phyloP scores from a whole-genome alignment of 2,888 invertebrate genomes.

The Selenia dentaria region DNA sequence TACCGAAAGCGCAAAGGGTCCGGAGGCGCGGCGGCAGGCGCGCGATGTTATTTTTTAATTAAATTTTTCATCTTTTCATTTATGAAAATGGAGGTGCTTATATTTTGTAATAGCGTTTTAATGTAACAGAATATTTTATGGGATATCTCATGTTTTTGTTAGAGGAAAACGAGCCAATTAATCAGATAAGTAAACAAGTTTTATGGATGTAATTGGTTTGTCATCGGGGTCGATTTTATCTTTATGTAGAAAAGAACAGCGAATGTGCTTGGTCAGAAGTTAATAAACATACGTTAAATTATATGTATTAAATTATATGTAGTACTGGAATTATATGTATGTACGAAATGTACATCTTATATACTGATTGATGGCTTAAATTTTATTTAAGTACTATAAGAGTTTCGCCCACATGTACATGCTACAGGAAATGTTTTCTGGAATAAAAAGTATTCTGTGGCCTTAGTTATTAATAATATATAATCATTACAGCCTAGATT shows the following conservation, averaged over 20 bases:
- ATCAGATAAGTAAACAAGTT: slow-evolving; percentile 24
- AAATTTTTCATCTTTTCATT: slow-evolving; percentile 52
- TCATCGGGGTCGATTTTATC: slow-evolving; percentile 14
- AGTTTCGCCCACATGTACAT: too few relatives aligned
- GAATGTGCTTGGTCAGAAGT: too few relatives aligned
- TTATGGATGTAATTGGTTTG: slow-evolving; percentile 15
- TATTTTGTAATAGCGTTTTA: slow-evolving; percentile 47
- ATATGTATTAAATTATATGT: too few relatives aligned
- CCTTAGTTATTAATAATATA: too few relatives aligned
- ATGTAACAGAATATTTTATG: slow-evolving; percentile 37
- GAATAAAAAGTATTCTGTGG: too few relatives aligned
- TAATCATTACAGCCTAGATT: too few relatives aligned
- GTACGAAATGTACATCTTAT: too few relatives aligned
- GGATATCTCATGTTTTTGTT: slow-evolving; percentile 28
- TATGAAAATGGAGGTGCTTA: slow-evolving; percentile 41
- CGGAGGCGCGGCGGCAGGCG: slow-evolving; percentile 4
- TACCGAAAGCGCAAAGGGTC: slow-evolving; percentile 27
- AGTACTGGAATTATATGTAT: too few relatives aligned
- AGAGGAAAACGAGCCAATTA: slow-evolving; percentile 26
- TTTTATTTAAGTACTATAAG: too few relatives aligned
- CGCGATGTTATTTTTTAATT: slow-evolving; percentile 55
- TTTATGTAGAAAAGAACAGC: slow-evolving; percentile 12
- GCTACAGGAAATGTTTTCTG: too few relatives aligned
- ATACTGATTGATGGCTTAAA: too few relatives aligned
- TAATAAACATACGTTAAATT: too few relatives aligned